These are phyloP conservation scores for Myiopsitta monachus DNA, from an alignment of 2,113 vertebrate species.

Conservation along the genomic window DNA sequence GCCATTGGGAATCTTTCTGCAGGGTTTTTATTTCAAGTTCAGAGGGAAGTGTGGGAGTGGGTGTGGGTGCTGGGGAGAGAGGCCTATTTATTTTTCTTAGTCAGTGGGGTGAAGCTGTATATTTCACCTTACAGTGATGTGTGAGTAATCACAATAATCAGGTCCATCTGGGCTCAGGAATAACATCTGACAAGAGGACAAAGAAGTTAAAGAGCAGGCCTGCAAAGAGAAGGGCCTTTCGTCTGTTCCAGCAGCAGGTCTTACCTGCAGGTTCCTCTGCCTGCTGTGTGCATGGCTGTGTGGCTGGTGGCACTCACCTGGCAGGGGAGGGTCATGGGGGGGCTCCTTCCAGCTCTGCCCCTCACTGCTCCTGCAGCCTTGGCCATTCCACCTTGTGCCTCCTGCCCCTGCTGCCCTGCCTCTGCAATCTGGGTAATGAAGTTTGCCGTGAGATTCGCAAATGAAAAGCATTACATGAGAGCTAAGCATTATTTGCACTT, in stretches of 20 bases:
- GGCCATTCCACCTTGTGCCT: background rate
- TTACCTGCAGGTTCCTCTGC: background rate
- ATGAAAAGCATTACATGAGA: background rate
- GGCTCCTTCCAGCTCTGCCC: background rate
- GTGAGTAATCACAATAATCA: slow-evolving; percentile 47
- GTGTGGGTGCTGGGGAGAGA: slow-evolving; percentile 58
- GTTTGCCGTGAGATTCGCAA: background rate
- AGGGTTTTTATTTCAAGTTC: slow-evolving; percentile 55
- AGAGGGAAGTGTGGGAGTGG: slow-evolving; percentile 59
- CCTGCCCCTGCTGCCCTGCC: background rate
- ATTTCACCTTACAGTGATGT: slow-evolving; percentile 43
- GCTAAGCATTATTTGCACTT: background rate
- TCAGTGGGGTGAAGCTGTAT: slow-evolving; percentile 45
- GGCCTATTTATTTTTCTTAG: slow-evolving; percentile 60
- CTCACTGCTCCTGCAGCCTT: background rate
- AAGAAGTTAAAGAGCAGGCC: slow-evolving; percentile 35
- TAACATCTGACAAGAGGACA: slow-evolving; percentile 44
- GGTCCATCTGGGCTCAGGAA: slow-evolving; percentile 44
- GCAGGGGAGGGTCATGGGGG: background rate
- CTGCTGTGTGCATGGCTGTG: background rate
- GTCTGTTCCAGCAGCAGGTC: background rate
- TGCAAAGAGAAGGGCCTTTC: background rate
- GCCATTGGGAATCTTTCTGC: slow-evolving; percentile 44
- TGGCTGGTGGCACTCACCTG: background rate
- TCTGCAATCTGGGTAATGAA: background rate